Evolutionary conservation across 2,797 vertebrate species (phyloP).

Genomic region (Apogon talboti): DNA sequence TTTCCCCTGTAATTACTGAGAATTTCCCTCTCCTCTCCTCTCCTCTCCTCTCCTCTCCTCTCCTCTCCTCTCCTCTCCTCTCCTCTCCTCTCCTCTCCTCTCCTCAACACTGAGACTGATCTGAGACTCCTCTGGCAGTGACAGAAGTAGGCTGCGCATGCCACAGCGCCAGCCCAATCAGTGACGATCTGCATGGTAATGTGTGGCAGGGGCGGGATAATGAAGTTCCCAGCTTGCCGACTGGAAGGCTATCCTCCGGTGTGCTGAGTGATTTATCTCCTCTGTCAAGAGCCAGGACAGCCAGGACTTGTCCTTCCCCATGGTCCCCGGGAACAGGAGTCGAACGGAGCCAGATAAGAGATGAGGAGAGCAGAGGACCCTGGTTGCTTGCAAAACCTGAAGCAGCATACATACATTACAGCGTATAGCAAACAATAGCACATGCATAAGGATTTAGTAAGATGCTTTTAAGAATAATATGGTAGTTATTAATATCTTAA

Average conservation of each 20-base stretch:
- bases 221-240: conserved; percentile 99
- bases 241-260: conserved; percentile 98
- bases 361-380: conserved; percentile 65
- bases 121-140: conserved; percentile 86
- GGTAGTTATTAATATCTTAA: neutral
- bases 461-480: too few relatives aligned
- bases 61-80: conserved; percentile 44
- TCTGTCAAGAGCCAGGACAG: conserved; percentile 98
- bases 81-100: conserved; percentile 46
- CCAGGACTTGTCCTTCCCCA: conserved; percentile 95
- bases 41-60: conserved; percentile 26
- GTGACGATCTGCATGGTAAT: conserved; percentile 97
- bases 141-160: conserved; percentile 94
- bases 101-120: conserved; percentile 87
- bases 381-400: conserved; percentile 73
- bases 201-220: conserved; percentile 97
- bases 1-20: conserved; percentile 5
- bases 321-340: conserved; percentile 89
- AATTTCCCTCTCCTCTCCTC: conserved; percentile 18
- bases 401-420: conserved; percentile 57
- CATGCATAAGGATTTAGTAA: conserved; percentile 8
- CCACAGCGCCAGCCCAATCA: conserved; percentile 89
- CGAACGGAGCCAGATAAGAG: conserved; percentile 84
- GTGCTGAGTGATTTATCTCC: conserved; percentile 98
- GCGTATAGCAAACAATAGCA: conserved; percentile 35